Evolutionary conservation across 2,113 vertebrate species (phyloP), one percentile per base, ranked within the genome.

Genomic region (Pica pica): DNA sequence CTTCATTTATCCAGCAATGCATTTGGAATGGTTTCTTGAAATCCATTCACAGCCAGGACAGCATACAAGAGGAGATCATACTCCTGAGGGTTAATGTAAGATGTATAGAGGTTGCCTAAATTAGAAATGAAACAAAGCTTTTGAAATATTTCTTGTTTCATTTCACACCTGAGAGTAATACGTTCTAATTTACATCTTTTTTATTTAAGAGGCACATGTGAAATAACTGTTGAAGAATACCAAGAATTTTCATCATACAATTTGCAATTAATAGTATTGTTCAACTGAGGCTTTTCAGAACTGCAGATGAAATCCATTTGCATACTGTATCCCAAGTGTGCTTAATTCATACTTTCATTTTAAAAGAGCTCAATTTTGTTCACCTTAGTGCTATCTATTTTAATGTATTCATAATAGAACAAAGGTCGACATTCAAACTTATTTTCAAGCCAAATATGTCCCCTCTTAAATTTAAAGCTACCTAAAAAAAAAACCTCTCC

Each of bases 221-320:
- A 97, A 96, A 90, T 93, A 89, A 93, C 77, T 96, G 89, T 84
- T 97, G 86, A 95, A 82, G 70, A 77, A 92, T 69, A 93, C 68
- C 26, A 60, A 91, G 91, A 92, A 92, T 90, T 84, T 86, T 91
- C 90, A 94, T 90, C 57, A 46, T 82, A 95, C 85, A 86, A 94
- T 95, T 81, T 93, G 88, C 83, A 90, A 94, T 93, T 93, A 96
- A 96, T 90, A 92, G 73, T 81, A 95, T 67, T 75, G 86, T 93
- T 74, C 86, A 94, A 55, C 11, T 69, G 76, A 96, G 49, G 92
- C 83, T 95, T 94, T 94, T 87, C 92, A 94, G 83, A 94, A 92
- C 65, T 87, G 89, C 69, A 96, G 83, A 92, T 87, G 47, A 96
- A 96, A 95, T 71, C 31, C 37, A 96, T 96, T 96, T 94, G 95